phyloP scores from a whole-genome alignment of 2,113 vertebrate genomes.

The Catharus fuscescens region DNA sequence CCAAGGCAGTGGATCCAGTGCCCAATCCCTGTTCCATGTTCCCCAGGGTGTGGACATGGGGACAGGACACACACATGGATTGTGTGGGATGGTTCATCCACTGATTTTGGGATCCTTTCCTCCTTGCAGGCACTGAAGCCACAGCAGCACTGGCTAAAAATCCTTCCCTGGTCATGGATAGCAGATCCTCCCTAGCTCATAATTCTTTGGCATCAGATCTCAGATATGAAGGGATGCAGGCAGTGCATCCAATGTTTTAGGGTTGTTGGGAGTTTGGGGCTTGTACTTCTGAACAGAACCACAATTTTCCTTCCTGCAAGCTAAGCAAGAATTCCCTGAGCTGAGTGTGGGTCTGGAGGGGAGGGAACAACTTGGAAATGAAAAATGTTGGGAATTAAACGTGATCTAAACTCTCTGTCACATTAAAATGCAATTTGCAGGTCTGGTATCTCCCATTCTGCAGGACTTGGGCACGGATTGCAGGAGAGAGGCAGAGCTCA shows the following conservation, averaged over 20 bases:
- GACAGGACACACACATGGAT: not conserved
- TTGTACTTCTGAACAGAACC: not conserved
- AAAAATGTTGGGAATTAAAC: slow-evolving; percentile 30
- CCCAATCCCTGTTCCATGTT: fast-evolving
- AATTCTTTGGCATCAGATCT: not conserved
- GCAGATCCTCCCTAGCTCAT: not conserved
- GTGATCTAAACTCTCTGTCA: slow-evolving; percentile 9
- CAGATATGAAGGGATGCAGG: not conserved
- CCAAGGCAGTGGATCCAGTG: not conserved
- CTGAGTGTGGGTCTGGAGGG: not conserved
- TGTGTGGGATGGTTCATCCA: not conserved
- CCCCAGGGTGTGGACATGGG: not conserved
- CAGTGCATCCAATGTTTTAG: not conserved
- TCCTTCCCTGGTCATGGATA: not conserved
- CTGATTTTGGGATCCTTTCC: not conserved
- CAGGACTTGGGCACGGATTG: not conserved
- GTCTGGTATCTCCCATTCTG: not conserved
- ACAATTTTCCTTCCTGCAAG: not conserved
- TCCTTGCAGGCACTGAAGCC: not conserved
- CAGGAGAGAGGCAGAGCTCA: not conserved
- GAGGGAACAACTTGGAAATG: not conserved
- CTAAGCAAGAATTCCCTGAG: not conserved
- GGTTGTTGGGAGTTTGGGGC: not conserved
- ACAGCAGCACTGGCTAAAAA: not conserved
- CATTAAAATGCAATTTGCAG: not conserved